phyloP scores from a whole-genome alignment of 2,797 vertebrate species.

The Coendou prehensilis region DNA sequence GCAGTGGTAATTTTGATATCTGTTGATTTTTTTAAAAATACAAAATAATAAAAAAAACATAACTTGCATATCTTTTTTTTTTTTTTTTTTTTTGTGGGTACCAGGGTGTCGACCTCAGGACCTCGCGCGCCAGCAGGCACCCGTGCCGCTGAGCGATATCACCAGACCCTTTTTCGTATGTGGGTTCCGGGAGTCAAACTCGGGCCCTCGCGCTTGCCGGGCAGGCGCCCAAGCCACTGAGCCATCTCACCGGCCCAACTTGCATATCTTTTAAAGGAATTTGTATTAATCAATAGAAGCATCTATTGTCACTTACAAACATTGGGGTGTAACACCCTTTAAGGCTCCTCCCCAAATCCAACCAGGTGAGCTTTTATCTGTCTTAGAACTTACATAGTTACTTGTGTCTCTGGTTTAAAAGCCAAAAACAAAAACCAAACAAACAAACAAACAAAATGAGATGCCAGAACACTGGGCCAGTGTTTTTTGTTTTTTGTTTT shows the following conservation, averaged over 20 bases:
- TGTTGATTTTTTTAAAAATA: neutral
- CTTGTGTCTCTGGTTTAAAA: neutral
- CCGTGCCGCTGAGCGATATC: no score
- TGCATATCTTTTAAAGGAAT: neutral
- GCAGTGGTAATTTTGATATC: conserved; percentile 16
- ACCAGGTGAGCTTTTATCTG: neutral
- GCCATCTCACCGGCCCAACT: no score
- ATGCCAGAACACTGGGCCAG: no score
- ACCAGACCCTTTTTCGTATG: no score
- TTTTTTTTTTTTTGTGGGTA: no score
- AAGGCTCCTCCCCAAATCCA: neutral
- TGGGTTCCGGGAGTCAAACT: no score
- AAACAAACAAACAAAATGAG: no score
- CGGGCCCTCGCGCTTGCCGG: no score
- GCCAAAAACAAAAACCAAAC: neutral
- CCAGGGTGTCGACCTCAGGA: no score
- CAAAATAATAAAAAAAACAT: neutral
- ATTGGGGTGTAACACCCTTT: neutral
- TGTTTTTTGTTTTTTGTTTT: no score
- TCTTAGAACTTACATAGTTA: neutral
- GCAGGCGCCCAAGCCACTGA: no score
- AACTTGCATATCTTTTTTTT: neutral
- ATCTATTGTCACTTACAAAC: neutral
- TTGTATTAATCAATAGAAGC: neutral
- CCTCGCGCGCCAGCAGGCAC: no score